Evolutionary conservation across 2,888 invertebrate genomes (phyloP).

Genomic region (Drosophila histrio): DNA sequence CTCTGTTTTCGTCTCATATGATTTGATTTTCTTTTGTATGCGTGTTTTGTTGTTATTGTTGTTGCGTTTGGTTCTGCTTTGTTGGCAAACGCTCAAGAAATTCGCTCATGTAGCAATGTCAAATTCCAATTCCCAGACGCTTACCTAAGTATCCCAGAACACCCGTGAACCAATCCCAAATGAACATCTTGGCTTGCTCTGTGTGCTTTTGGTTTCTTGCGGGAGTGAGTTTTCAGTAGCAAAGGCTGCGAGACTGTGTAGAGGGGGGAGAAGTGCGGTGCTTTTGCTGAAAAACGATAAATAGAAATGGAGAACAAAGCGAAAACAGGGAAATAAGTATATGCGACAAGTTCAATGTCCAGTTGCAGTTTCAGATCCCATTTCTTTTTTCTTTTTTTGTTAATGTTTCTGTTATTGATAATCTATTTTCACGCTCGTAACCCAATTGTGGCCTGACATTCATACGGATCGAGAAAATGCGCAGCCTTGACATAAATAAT

Average conservation of each 20-base stretch:
- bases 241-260: constrained; percentile 43
- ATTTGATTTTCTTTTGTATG: constrained; percentile 39
- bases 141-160: constrained; percentile 96
- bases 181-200: constrained; percentile 89
- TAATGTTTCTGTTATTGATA: constrained; percentile 50
- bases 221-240: constrained; percentile 46
- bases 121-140: constrained; percentile 72
- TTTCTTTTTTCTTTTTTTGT: not conserved
- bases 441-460: constrained; percentile 22
- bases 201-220: constrained; percentile 59
- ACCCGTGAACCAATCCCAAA: constrained; percentile 98
- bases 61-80: constrained; percentile 57
- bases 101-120: constrained; percentile 52
- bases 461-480: constrained; percentile 15
- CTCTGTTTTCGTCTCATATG: constrained; percentile 34
- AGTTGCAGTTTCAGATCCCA: constrained; percentile 12
- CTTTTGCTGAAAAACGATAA: constrained; percentile 41
- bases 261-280: constrained; percentile 61
- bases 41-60: constrained; percentile 36
- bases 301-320: constrained; percentile 3
- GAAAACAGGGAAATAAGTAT: constrained; percentile 21
- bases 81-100: constrained; percentile 81
- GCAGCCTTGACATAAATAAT: constrained; percentile 66
- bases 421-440: constrained; percentile 42
- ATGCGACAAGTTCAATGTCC: constrained; percentile 65